Conservation (phyloP, 2,888 invertebrate species). For the Dilophus febrilis region DNA sequence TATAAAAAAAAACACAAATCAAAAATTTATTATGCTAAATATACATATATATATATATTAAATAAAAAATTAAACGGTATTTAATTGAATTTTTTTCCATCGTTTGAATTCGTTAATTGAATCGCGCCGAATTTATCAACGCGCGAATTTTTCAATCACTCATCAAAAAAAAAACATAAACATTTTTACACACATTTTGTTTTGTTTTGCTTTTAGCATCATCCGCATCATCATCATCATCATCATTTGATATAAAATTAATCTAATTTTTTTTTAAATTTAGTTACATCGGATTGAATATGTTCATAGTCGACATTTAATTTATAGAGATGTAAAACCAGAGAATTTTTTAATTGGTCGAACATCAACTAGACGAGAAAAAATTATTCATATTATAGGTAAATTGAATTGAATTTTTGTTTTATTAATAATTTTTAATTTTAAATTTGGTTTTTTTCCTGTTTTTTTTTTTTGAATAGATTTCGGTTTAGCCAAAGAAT, state of each 20-base stretch:
- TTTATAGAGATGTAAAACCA: slow-evolving; percentile 98
- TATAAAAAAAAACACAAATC: no score
- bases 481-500: slow-evolving; percentile 99
- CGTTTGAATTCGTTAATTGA: no score
- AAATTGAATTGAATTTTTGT: slow-evolving; percentile 19
- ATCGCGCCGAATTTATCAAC: no score
- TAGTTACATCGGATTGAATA: slow-evolving; percentile 98
- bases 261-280: slow-evolving; percentile 4
- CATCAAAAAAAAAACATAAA: no score
- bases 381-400: slow-evolving; percentile 98
- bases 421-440: slow-evolving; percentile 7
- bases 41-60: no score
- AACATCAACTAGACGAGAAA: slow-evolving; percentile 92
- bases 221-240: no score
- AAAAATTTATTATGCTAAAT: no score
- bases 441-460: slow-evolving; percentile 1
- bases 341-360: slow-evolving; percentile 99
- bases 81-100: no score
- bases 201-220: background rate
- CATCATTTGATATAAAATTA: no score
- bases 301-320: slow-evolving; percentile 96
- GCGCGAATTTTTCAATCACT: no score
- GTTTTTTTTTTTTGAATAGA: slow-evolving; percentile 40
- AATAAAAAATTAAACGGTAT: no score
- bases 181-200: no score